Base-by-base conservation (phyloP, 2,113 vertebrate species). In the Gambusia affinis region DNA sequence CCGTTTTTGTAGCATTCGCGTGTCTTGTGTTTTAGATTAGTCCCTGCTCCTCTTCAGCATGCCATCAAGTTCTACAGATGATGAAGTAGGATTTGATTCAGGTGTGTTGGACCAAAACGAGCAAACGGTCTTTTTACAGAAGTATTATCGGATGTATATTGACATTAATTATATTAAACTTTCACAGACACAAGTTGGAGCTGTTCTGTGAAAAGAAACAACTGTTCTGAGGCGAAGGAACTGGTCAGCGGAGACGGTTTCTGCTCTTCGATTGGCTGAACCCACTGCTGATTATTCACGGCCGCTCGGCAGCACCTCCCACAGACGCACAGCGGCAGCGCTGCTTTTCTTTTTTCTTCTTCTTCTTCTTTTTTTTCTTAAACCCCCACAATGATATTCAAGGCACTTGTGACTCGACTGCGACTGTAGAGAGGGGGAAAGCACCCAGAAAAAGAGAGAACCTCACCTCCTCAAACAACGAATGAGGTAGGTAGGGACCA, bases 401-500 rank as follows among this genome's bases (percentile, higher is more conserved):
- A 91, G 75, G 90, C 88, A 86, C 89, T 87, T 85, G 88, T 84
- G 82, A 90, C 86, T 92, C 84, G 93, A 91, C 91, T 91, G 89
- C 92, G 80, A 88, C 90, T 70, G 60, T 82, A 90, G 76, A 57
- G 24, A 57, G 51, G 51, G 84, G 89, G 87, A 72, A 90, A 85
- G 82, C 78, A 64, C 72, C 79, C 83, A 87, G 85, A 89, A 65
- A 80, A 88, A 57, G 51, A 77, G 83, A 79, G 67, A 73, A 80
- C 54, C 86, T 85, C 88, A 87, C 86, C 87, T 87, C 81, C 86
- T 88, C 87, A 74, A 79, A 78, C 84, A 60, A 75, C 81, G 86
- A 85, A 80, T 71, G 82, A 89, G 87, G 87, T 30, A 78, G 85
- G 64, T 54, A 54, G 51, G 22, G 51, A 57, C 7, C 51, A n/a